These are phyloP conservation scores for Scyliorhinus canicula DNA, from an alignment of 2,797 vertebrate species.

Conservation along the genomic window DNA sequence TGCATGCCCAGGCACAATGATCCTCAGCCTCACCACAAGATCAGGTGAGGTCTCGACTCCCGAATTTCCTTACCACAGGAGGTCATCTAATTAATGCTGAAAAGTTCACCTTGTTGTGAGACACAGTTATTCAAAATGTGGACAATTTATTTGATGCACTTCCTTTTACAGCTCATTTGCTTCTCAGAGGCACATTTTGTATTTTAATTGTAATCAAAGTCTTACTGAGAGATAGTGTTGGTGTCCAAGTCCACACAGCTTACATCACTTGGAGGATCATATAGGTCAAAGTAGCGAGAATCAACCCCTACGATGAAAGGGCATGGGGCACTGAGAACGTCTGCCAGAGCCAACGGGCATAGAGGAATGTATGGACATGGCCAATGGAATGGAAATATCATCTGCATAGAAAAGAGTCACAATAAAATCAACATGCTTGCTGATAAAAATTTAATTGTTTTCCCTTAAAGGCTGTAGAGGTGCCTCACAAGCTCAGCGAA, in stretches of 20 bases:
- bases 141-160: neutral
- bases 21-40: neutral
- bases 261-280: constrained; percentile 89
- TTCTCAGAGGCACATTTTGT: neutral
- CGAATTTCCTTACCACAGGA: neutral
- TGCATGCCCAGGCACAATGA: neutral
- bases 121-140: neutral
- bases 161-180: neutral
- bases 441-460: neutral
- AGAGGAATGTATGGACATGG: constrained; percentile 95
- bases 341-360: constrained; percentile 90
- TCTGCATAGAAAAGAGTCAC: constrained; percentile 60
- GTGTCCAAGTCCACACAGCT: constrained; percentile 98
- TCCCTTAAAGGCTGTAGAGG: neutral
- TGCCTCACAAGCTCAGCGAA: neutral
- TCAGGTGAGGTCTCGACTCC: neutral
- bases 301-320: constrained; percentile 98
- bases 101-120: neutral
- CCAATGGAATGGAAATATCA: constrained; percentile 99
- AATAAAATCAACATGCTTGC: constrained; percentile 40
- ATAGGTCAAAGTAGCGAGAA: constrained; percentile 96
- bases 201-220: constrained; percentile 43
- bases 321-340: constrained; percentile 89
- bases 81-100: neutral
- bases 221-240: constrained; percentile 98